Conservation (phyloP, 2,113 vertebrate genomes). For the Chaetorhynchus papuensis region DNA sequence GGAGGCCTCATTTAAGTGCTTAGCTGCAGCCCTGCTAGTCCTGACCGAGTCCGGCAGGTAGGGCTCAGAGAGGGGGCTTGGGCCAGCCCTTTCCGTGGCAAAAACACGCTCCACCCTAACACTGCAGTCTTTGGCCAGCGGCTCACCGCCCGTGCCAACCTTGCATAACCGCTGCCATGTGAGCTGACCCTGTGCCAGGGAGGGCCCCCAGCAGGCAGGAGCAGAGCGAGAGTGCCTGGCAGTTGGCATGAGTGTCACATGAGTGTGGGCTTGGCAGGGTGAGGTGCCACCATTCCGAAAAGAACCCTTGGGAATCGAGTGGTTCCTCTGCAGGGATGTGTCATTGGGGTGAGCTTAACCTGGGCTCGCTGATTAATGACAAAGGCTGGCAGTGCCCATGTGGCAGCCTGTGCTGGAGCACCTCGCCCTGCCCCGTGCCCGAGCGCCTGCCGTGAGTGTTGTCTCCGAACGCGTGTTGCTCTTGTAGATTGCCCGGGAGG, state of each 20-base stretch:
- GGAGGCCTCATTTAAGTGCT: conserved; percentile 96
- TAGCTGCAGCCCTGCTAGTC: conserved; percentile 92
- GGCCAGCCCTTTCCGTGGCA: background rate
- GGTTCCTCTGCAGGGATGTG: background rate
- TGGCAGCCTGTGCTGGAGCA: background rate
- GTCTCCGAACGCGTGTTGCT: conserved; percentile 66
- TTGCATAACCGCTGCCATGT: background rate
- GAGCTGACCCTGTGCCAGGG: background rate
- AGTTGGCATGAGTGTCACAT: conserved; percentile 42
- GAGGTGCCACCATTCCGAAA: background rate
- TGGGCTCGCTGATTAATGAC: background rate
- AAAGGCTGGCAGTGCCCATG: background rate
- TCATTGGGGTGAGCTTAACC: background rate
- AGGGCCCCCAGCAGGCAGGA: conserved; percentile 30
- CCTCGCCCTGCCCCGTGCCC: background rate
- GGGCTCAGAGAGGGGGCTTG: conserved; percentile 68
- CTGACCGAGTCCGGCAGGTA: conserved; percentile 99
- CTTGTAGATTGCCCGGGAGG: conserved; percentile 94
- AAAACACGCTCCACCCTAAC: background rate
- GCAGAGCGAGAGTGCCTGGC: conserved; percentile 64
- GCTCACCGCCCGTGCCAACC: background rate
- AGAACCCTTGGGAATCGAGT: background rate
- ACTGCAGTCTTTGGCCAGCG: background rate
- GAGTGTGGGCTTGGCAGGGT: background rate
- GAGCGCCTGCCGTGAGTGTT: conserved; percentile 55